Evolutionary conservation across 2,797 vertebrate genomes (phyloP).

Genomic region (Gorsachius magnificus): DNA sequence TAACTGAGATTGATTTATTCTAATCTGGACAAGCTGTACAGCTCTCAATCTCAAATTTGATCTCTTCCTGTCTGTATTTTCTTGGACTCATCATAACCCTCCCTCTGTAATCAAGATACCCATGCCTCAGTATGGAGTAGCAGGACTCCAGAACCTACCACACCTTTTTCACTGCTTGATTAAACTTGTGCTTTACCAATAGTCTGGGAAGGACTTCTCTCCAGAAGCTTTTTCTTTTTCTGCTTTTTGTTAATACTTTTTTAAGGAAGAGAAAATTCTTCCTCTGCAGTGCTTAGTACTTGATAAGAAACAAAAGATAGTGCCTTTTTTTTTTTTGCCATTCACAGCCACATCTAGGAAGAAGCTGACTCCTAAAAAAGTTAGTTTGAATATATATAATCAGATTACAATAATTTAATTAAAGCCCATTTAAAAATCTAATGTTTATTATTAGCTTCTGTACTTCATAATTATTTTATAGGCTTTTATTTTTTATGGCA

Average conservation of each 20-base stretch:
- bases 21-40: background rate
- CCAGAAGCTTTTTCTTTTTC: background rate
- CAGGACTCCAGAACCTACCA: background rate
- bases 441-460: conserved; percentile 72
- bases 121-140: background rate
- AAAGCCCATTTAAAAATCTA: conserved; percentile 65
- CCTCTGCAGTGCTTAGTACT: background rate
- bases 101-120: background rate
- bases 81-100: background rate
- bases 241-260: background rate
- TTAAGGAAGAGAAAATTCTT: background rate
- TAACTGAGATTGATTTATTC: conserved; percentile 24
- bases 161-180: background rate
- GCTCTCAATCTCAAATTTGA: background rate
- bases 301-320: conserved; percentile 2
- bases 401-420: conserved; percentile 73
- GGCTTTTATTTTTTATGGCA: conserved; percentile 60
- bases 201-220: background rate
- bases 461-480: conserved; percentile 73
- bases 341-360: conserved; percentile 19
- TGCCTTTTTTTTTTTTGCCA: background rate
- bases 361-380: conserved; percentile 13
- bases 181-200: background rate
- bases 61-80: background rate
- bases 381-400: conserved; percentile 64